Conservation (phyloP, 2,113 vertebrate genomes). For the Ranitomeya variabilis region DNA sequence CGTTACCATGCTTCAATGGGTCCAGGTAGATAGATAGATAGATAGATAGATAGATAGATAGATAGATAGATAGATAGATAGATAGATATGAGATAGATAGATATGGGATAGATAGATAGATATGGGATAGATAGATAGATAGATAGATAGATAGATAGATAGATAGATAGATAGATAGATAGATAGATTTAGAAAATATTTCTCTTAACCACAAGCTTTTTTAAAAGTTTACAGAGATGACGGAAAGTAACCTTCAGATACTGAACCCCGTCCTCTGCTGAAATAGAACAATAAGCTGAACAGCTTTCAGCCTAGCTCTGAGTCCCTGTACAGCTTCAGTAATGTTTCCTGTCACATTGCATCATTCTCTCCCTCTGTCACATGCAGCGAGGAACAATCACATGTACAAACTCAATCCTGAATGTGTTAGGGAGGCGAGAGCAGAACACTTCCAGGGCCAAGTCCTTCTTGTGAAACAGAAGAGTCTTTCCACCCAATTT, state of each 20-base stretch:
- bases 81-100: no score
- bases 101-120: no score
- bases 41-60: no score
- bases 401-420: constrained; percentile 53
- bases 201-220: constrained; percentile 18
- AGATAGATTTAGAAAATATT: background rate
- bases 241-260: constrained; percentile 50
- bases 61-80: no score
- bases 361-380: constrained; percentile 53
- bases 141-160: no score
- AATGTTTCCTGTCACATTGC: constrained; percentile 68
- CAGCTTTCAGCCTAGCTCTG: constrained; percentile 58
- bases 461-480: constrained; percentile 53
- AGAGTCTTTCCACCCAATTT: constrained; percentile 56
- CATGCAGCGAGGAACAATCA: constrained; percentile 41
- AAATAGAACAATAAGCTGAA: constrained; percentile 51
- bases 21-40: no score
- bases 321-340: constrained; percentile 57
- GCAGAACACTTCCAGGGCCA: constrained; percentile 49
- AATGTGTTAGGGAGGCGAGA: constrained; percentile 40
- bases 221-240: constrained; percentile 20
- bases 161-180: no score
- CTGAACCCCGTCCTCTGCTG: constrained; percentile 44
- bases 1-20: no score
- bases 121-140: no score